These are phyloP conservation scores for Thinocorus orbignyianus DNA, from an alignment of 2,113 vertebrate species.

Conservation along the genomic window DNA sequence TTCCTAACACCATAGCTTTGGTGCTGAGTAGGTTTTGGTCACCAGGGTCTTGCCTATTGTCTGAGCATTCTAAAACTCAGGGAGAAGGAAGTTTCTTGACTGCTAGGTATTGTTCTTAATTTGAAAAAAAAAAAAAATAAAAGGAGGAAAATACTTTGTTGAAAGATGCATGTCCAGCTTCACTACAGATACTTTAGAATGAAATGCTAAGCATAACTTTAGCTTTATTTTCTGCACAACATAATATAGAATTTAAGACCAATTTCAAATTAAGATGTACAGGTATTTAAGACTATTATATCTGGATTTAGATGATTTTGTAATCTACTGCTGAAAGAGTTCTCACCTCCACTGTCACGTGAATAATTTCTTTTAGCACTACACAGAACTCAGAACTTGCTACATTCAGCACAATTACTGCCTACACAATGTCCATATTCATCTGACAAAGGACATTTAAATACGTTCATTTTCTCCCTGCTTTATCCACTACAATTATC, in stretches of 20 bases:
- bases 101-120: background rate
- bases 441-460: constrained; percentile 57
- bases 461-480: constrained; percentile 27
- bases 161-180: background rate
- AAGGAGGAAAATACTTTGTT: background rate
- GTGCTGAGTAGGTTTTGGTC: background rate
- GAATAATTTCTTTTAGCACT: background rate
- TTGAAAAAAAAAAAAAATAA: no score
- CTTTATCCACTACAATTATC: constrained; percentile 62
- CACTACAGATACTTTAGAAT: background rate
- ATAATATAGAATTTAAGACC: background rate
- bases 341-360: background rate
- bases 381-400: constrained; percentile 7
- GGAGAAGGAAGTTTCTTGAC: background rate
- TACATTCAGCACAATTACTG: constrained; percentile 12
- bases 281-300: background rate
- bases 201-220: background rate
- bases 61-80: background rate
- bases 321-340: background rate
- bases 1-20: background rate
- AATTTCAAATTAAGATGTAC: background rate
- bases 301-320: background rate
- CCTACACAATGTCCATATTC: background rate
- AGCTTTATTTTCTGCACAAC: background rate
- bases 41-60: background rate